Percentiles rank a stretch among this genome's conserved stretches.
Conservation (phyloP, 1,140 invertebrate species). For the Aphaenogaster rudis region DNA sequence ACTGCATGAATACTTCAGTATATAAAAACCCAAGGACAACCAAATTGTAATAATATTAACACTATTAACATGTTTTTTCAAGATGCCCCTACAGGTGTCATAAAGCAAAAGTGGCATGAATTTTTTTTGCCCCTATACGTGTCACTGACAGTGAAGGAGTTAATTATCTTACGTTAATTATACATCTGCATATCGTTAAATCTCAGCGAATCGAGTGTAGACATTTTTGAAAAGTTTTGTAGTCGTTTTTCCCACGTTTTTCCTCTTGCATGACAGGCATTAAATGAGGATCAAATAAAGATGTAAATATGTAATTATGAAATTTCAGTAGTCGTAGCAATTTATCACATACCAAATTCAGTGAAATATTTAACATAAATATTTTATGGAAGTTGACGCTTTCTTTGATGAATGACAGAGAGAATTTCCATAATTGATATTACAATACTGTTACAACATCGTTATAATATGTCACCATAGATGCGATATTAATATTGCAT, state of each 20-base stretch:
- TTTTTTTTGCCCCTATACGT: no score
- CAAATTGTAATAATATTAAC: no score
- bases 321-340: slow-evolving; percentile 48
- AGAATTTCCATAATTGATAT: slow-evolving; percentile 21
- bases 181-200: background rate
- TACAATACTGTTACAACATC: background rate
- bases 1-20: no score
- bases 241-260: slow-evolving; percentile 39
- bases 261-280: slow-evolving; percentile 40
- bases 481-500: slow-evolving; percentile 7
- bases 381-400: background rate
- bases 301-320: slow-evolving; percentile 76
- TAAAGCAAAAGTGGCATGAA: no score
- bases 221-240: slow-evolving; percentile 4
- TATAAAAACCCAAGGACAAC: no score
- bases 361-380: background rate
- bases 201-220: background rate
- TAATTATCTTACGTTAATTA: background rate
- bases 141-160: no score
- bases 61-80: no score
- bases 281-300: slow-evolving; percentile 22
- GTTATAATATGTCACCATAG: background rate
- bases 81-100: no score
- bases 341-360: slow-evolving; percentile 25
- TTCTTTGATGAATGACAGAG: background rate